A percentile compares a stretch with the other conserved stretches of the same genome.
phyloP scores from a whole-genome alignment of 2,888 invertebrate genomes.

The Hypomecis punctinalis region DNA sequence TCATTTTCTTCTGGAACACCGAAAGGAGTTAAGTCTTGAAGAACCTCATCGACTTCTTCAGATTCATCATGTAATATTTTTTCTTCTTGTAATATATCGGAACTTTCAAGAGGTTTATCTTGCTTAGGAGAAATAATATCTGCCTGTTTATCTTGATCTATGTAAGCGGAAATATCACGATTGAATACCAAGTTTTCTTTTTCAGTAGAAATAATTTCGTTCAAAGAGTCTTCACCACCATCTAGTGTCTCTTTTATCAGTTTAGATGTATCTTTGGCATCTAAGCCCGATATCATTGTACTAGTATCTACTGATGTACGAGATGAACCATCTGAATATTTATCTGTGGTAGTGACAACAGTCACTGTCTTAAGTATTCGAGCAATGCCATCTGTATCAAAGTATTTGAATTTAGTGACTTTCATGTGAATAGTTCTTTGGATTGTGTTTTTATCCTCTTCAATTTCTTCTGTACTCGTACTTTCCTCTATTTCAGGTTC shows the following conservation, averaged over 20 bases:
- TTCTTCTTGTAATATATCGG: neutral
- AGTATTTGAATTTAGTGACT: conserved; percentile 51
- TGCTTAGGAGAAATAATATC: neutral
- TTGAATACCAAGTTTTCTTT: neutral
- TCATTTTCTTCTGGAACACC: conserved; percentile 41
- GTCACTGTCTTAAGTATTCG: conserved; percentile 55
- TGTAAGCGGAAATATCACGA: neutral
- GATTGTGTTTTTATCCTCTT: conserved; percentile 46
- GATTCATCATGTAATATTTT: neutral
- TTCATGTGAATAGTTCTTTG: conserved; percentile 49
- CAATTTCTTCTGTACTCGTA: conserved; percentile 51
- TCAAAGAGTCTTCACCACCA: neutral
- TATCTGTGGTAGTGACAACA: conserved; percentile 53
- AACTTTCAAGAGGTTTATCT: conserved; percentile 15
- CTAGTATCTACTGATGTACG: conserved; percentile 51
- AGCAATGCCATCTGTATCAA: conserved; percentile 43
- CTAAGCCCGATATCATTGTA: conserved; percentile 33
- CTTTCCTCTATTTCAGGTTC: conserved; percentile 54
- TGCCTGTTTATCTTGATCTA: conserved; percentile 1
- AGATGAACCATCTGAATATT: conserved; percentile 56
- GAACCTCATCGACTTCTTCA: conserved; percentile 25
- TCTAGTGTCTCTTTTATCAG: neutral
- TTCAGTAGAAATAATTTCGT: neutral
- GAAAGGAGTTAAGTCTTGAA: conserved; percentile 28
- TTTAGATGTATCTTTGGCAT: conserved; percentile 17